Conservation (phyloP, 2,888 invertebrate species). For the Nemoura dubitans region DNA sequence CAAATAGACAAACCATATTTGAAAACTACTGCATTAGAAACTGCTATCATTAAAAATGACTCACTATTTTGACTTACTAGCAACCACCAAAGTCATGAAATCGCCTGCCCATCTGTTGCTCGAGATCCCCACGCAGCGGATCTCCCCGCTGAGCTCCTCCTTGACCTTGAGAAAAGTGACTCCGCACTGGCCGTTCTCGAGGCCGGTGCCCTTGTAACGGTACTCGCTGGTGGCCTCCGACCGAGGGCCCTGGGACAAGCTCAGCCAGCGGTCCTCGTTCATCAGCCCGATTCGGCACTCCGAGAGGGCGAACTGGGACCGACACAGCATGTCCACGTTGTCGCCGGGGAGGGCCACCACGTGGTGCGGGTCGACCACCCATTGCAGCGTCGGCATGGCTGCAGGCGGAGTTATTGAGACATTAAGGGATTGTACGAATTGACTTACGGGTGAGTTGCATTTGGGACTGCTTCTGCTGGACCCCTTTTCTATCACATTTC, state of each 20-base stretch:
- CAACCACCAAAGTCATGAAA: constrained; percentile 14
- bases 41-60: too few species aligned
- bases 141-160: constrained; percentile 29
- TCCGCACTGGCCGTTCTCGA: constrained; percentile 36
- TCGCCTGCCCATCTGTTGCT: constrained; percentile 28
- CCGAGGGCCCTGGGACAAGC: not conserved
- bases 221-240: not conserved
- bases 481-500: too few species aligned
- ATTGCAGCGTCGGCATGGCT: constrained; percentile 20
- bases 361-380: not conserved
- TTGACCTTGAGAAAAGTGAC: not conserved
- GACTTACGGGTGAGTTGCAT: too few species aligned
- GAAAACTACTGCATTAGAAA: too few species aligned
- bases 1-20: too few species aligned
- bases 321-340: constrained; percentile 29
- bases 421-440: too few species aligned
- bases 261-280: constrained; percentile 17
- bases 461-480: too few species aligned
- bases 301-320: not conserved
- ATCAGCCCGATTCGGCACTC: constrained; percentile 23
- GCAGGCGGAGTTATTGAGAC: not conserved
- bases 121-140: constrained; percentile 24
- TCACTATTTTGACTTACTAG: constrained; percentile 22
- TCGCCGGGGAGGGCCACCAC: constrained; percentile 18
- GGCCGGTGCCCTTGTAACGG: constrained; percentile 26